Conservation (phyloP, 1,140 invertebrate species). For the Cephus cinctus region DNA sequence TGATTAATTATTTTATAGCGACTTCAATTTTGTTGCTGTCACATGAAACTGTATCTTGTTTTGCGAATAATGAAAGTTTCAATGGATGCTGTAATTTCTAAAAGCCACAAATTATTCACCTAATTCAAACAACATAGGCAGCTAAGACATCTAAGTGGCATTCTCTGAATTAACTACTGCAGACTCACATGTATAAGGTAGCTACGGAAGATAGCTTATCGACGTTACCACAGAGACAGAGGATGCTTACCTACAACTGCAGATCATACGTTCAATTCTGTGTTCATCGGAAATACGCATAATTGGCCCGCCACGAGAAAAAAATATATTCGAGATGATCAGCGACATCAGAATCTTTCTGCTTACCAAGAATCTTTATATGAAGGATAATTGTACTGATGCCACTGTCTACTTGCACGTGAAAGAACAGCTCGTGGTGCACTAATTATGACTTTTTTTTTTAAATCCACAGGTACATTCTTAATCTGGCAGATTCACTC, state of each 20-base stretch:
- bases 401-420: no score
- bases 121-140: constrained; percentile 6
- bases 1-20: no score
- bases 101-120: not conserved
- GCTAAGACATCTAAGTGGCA: constrained; percentile 13
- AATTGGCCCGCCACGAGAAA: constrained; percentile 27
- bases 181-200: constrained; percentile 40
- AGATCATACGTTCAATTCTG: constrained; percentile 35
- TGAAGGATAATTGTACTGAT: no score
- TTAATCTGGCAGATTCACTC: no score
- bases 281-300: constrained; percentile 18
- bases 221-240: constrained; percentile 36
- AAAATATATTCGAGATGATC: not conserved
- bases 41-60: no score
- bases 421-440: not conserved
- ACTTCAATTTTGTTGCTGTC: no score
- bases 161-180: constrained; percentile 24
- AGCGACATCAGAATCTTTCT: no score
- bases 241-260: constrained; percentile 43
- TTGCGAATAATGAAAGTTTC: no score
- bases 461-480: no score
- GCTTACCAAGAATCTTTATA: not conserved
- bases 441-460: no score
- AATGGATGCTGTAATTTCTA: constrained; percentile 2
- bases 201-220: constrained; percentile 34